Evolutionary conservation across 2,888 invertebrate genomes (phyloP).

Genomic region (Lithophane ornitopus): DNA sequence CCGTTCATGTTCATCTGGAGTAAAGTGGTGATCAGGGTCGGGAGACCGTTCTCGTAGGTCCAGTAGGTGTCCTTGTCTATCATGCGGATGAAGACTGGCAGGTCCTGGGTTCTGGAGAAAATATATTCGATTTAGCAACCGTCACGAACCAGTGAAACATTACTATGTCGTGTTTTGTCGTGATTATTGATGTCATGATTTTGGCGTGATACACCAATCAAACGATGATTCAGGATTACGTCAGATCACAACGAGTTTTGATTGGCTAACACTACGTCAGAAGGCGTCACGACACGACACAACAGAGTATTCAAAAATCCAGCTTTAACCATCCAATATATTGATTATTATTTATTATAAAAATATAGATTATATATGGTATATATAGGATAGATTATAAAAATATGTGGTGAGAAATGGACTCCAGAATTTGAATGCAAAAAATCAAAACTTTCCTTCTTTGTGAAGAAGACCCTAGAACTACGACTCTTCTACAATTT

Average conservation of each 20-base stretch:
- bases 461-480: neutral
- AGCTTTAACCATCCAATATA: too few species aligned
- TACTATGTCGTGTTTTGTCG: too few species aligned
- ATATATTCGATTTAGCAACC: neutral
- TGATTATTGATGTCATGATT: too few species aligned
- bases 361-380: too few species aligned
- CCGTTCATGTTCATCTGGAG: constrained; percentile 92
- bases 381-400: neutral
- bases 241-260: too few species aligned
- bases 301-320: too few species aligned
- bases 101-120: constrained; percentile 91
- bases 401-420: neutral
- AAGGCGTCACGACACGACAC: too few species aligned
- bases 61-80: constrained; percentile 93
- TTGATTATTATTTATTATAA: neutral
- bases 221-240: too few species aligned
- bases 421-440: neutral
- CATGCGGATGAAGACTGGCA: constrained; percentile 94
- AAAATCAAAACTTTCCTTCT: neutral
- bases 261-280: too few species aligned
- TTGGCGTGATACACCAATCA: too few species aligned
- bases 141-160: too few species aligned
- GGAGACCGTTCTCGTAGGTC: constrained; percentile 93
- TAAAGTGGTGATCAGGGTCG: constrained; percentile 93
- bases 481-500: neutral